Evolutionary conservation across 2,113 vertebrate species (phyloP), one percentile per base, ranked within the genome.

Genomic region (Pseudorectes ferrugineus): DNA sequence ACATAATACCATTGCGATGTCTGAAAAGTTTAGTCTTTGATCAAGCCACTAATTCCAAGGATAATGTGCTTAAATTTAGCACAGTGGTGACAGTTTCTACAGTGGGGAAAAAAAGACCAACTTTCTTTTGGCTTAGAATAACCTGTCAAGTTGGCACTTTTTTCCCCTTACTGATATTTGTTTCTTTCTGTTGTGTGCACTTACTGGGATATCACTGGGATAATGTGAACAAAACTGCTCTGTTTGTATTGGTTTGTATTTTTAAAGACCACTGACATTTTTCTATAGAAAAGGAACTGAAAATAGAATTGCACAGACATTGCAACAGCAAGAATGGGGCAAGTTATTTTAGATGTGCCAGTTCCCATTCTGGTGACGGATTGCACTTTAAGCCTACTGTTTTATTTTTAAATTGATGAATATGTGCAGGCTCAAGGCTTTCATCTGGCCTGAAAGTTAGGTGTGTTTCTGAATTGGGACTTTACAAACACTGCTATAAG

Each of bases 11-110:
- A 22, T 19, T 66, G 26, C 0, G 0, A 49, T 72, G 62, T 73
- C 61, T 94, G 71, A 73, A 85, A 88, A 55, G 17, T 85, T 89
- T 78, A 75, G 74, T 83, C 86, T 89, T 89, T 88, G 81, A 95
- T 93, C 89, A 91, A 85, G 59, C 35, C 68, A 54, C 74, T 94
- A 82, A 93, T 85, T 85, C 62, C 71, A 85, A 82, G 62, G 46
- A 80, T 82, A 67, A 65, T 13, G 9, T 58, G 21, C 51, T 84
- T 94, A 73, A 82, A 94, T 72, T 92, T 88, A 82, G 61, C 62
- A 45, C n/a, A 35, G 77, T 73, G 54, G 48, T 85, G 80, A 76
- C 71, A 88, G 81, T 75, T 87, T 79, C 89, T 76, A 5, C 14
- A 29, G 42, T 6, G n/a, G 20, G n/a, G 9, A 1, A 20, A 31